These are phyloP conservation scores for Scaeva pyrastri DNA, from an alignment of 2,888 invertebrate genomes.

Conservation along the genomic window DNA sequence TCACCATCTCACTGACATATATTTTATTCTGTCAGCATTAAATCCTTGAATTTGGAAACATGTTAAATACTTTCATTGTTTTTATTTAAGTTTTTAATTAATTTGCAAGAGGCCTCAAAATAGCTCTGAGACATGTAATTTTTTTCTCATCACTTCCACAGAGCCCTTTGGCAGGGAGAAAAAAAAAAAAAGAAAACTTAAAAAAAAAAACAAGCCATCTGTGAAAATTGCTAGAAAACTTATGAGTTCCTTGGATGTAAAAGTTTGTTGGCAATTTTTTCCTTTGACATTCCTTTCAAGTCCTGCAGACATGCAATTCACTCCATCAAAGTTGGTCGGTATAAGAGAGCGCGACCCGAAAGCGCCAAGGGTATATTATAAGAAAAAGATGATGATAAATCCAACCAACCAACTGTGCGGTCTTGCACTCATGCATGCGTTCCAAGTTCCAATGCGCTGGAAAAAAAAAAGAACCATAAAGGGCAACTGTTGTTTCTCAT, in stretches of 20 bases:
- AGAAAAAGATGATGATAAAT: constrained; percentile 58
- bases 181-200: too few species aligned
- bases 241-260: constrained; percentile 61
- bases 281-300: constrained; percentile 27
- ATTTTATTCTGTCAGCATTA: too few species aligned
- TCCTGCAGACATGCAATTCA: constrained; percentile 66
- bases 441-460: constrained; percentile 21
- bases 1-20: too few species aligned
- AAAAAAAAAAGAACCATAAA: constrained; percentile 26
- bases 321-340: background rate
- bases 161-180: too few species aligned
- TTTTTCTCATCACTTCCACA: too few species aligned
- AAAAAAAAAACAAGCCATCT: constrained; percentile 55
- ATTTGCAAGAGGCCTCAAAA: too few species aligned
- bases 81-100: too few species aligned
- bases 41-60: too few species aligned
- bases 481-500: background rate
- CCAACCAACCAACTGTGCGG: constrained; percentile 53
- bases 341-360: background rate
- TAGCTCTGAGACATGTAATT: too few species aligned
- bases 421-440: constrained; percentile 55
- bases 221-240: constrained; percentile 69
- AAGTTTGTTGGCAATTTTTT: constrained; percentile 60
- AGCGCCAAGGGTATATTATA: constrained; percentile 7
- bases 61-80: too few species aligned